Conservation (phyloP, 2,888 invertebrate species). For the Watsonalla binaria region DNA sequence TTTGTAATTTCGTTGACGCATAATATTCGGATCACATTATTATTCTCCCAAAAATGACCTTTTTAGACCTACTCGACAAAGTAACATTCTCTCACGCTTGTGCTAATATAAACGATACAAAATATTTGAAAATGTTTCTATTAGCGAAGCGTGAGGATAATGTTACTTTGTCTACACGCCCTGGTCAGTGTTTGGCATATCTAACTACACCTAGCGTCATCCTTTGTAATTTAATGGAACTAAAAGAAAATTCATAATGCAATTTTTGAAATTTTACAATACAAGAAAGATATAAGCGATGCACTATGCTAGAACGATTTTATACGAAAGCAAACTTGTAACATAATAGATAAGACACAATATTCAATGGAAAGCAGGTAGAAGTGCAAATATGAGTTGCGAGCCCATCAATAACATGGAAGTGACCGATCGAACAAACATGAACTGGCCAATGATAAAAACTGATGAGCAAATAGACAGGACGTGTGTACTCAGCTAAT, state of each 20-base stretch:
- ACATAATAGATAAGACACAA: constrained; percentile 25
- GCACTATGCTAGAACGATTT: neutral
- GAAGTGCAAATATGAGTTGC: constrained; percentile 35
- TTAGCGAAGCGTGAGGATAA: too few relatives aligned
- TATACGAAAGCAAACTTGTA: neutral
- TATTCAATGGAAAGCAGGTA: constrained; percentile 35
- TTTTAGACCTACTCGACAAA: too few relatives aligned
- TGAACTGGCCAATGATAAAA: constrained; percentile 75
- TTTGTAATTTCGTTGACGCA: too few relatives aligned
- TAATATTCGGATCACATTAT: too few relatives aligned
- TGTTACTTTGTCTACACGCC: too few relatives aligned
- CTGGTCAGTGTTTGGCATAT: too few relatives aligned
- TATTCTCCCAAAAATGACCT: too few relatives aligned
- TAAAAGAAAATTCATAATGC: neutral
- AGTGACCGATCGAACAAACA: constrained; percentile 76
- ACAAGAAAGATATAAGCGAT: neutral
- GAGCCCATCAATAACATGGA: constrained; percentile 71
- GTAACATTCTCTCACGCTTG: too few relatives aligned
- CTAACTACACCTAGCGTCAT: neutral
- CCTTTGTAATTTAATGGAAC: neutral
- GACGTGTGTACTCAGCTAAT: constrained; percentile 76
- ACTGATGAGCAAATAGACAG: constrained; percentile 77
- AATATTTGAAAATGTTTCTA: too few relatives aligned
- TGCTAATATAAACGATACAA: too few relatives aligned
- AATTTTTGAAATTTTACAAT: neutral